Conservation (phyloP, 2,888 invertebrate species). For the Cetonia aurata region DNA sequence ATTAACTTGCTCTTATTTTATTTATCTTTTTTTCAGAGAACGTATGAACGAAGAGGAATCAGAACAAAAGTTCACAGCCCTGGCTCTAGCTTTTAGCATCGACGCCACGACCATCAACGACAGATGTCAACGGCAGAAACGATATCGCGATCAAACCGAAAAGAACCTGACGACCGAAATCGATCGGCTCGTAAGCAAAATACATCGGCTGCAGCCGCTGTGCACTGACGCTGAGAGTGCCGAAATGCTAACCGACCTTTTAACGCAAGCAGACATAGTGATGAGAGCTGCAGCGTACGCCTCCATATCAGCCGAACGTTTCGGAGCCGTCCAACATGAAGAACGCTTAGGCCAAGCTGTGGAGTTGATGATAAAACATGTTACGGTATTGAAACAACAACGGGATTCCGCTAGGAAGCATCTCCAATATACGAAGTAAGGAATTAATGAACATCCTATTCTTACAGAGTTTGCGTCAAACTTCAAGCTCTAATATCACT, state of each 20-base stretch:
- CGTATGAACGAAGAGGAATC: slow-evolving; percentile 63
- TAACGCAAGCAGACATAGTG: slow-evolving; percentile 66
- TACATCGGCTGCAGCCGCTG: slow-evolving; percentile 66
- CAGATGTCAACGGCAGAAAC: slow-evolving; percentile 69
- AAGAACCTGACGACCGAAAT: slow-evolving; percentile 70
- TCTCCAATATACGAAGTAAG: slow-evolving; percentile 71
- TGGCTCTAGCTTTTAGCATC: slow-evolving; percentile 72
- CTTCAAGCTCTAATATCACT: no score
- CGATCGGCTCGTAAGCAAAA: slow-evolving; percentile 64
- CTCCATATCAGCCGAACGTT: slow-evolving; percentile 63
- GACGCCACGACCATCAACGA: slow-evolving; percentile 71
- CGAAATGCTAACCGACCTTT: slow-evolving; percentile 68
- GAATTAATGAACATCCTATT: slow-evolving; percentile 13
- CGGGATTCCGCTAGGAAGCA: slow-evolving; percentile 70
- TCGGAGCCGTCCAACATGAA: slow-evolving; percentile 73
- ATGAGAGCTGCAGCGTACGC: slow-evolving; percentile 61
- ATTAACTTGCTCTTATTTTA: neutral
- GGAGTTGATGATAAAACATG: slow-evolving; percentile 71
- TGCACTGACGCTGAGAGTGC: slow-evolving; percentile 69
- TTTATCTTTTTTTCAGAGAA: slow-evolving; percentile 57
- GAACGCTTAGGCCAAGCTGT: slow-evolving; percentile 70
- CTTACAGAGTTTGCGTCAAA: no score
- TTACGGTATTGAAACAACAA: slow-evolving; percentile 71
- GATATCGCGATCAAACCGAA: slow-evolving; percentile 72
- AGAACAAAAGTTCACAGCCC: slow-evolving; percentile 70